Conservation (phyloP, 1,140 invertebrate species). For the Trichonephila clavata region DNA sequence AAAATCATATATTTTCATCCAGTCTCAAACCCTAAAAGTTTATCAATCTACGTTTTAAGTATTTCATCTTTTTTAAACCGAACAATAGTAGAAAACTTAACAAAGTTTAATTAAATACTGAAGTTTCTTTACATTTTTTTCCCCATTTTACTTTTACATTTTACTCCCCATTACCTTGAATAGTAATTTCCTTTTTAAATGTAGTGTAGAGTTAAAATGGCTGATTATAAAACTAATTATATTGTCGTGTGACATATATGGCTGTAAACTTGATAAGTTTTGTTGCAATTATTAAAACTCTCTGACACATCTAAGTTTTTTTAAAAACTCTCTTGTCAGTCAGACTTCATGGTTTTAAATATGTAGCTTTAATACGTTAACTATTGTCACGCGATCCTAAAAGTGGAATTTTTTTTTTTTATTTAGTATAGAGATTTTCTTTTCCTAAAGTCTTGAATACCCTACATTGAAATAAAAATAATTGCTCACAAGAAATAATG, state of each 20-base stretch:
- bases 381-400: not conserved
- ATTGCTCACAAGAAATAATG: no score
- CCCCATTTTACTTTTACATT: no score
- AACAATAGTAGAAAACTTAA: no score
- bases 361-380: not conserved
- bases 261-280: not conserved
- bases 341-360: not conserved
- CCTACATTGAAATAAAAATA: not conserved
- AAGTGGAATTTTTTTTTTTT: not conserved
- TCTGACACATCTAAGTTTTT: not conserved
- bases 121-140: no score
- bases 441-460: not conserved
- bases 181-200: no score
- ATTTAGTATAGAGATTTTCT: not conserved
- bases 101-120: no score
- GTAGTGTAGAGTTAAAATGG: no score
- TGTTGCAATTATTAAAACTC: not conserved
- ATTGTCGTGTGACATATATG: not conserved
- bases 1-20: no score
- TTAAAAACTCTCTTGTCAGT: not conserved
- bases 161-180: no score
- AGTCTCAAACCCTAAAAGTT: no score
- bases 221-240: not conserved
- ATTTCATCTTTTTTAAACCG: no score
- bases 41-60: no score